Conservation (phyloP, 1,140 invertebrate species). For the Drosophila willistoni region DNA sequence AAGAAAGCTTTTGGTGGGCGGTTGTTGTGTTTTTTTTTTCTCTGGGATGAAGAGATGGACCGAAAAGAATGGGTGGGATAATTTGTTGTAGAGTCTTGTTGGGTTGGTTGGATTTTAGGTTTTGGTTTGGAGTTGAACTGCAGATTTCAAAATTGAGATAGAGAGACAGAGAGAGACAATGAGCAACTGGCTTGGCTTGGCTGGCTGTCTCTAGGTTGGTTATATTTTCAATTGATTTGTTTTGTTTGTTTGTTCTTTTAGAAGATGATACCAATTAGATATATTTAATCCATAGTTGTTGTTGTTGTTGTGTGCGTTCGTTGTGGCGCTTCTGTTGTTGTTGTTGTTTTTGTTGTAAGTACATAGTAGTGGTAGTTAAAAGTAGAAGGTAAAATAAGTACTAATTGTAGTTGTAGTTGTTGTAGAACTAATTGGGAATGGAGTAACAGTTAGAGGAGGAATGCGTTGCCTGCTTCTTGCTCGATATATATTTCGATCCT, state of each 20-base stretch:
- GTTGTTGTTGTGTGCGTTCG: slow-evolving; percentile 2
- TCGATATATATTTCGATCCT: slow-evolving; percentile 25
- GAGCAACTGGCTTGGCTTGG: background rate
- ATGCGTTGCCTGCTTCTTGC: slow-evolving; percentile 24
- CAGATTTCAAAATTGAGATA: slow-evolving; percentile 14
- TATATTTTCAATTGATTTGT: too few relatives aligned
- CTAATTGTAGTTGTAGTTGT: background rate
- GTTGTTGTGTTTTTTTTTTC: slow-evolving; percentile 42
- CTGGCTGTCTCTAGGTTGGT: background rate
- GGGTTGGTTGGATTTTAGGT: slow-evolving; percentile 45
- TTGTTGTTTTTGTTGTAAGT: background rate
- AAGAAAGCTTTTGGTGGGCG: slow-evolving; percentile 57
- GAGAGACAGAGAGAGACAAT: background rate
- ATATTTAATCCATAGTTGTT: background rate
- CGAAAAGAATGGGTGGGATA: slow-evolving; percentile 59
- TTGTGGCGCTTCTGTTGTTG: background rate
- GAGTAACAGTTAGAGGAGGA: background rate
- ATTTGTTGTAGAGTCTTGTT: slow-evolving; percentile 21
- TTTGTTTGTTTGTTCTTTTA: background rate
- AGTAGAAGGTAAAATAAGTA: background rate
- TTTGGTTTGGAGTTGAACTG: slow-evolving; percentile 54
- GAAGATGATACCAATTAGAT: slow-evolving; percentile 5
- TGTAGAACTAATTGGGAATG: background rate
- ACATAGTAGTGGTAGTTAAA: background rate
- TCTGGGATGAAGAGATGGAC: slow-evolving; percentile 54